Evolutionary conservation across 2,797 vertebrate species (phyloP).

Genomic region (Aplochiton taeniatus): DNA sequence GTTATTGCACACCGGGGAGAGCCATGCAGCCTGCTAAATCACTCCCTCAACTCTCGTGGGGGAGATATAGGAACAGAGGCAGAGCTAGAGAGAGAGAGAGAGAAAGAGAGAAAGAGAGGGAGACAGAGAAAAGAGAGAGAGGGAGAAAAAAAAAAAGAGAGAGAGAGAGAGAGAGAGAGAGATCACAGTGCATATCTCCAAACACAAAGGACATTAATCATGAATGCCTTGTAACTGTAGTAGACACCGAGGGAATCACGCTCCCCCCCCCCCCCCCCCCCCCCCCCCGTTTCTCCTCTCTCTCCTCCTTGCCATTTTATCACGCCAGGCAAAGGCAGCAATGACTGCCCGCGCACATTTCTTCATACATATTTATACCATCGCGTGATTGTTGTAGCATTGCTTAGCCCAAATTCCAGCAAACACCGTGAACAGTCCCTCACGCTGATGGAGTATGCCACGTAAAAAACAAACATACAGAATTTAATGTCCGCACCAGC

Average conservation of each 20-base stretch:
- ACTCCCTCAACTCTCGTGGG: too few species aligned
- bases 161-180: constrained; percentile 5
- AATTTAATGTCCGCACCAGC: too few species aligned
- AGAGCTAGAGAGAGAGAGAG: background rate
- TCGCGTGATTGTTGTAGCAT: constrained; percentile 6
- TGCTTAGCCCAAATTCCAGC: constrained; percentile 5
- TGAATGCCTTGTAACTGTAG: constrained; percentile 1
- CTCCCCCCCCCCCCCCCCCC: background rate
- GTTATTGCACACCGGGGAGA: too few species aligned
- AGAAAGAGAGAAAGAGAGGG: constrained; percentile 6
- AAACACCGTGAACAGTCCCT: too few species aligned
- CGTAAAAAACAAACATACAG: too few species aligned
- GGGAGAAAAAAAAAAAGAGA: background rate
- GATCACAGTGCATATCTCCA: background rate
- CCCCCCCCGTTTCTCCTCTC: constrained; percentile 6
- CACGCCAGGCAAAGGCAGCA: background rate
- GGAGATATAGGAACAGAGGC: too few species aligned
- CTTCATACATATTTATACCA: constrained; percentile 51
- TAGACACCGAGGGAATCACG: constrained; percentile 16
- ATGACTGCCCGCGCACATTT: background rate
- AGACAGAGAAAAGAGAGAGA: constrained; percentile 4
- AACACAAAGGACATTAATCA: constrained; percentile 12
- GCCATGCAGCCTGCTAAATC: too few species aligned
- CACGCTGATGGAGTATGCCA: too few species aligned
- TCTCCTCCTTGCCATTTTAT: constrained; percentile 19